Conservation (phyloP, 2,888 invertebrate species). For the Rosalia funebris region DNA sequence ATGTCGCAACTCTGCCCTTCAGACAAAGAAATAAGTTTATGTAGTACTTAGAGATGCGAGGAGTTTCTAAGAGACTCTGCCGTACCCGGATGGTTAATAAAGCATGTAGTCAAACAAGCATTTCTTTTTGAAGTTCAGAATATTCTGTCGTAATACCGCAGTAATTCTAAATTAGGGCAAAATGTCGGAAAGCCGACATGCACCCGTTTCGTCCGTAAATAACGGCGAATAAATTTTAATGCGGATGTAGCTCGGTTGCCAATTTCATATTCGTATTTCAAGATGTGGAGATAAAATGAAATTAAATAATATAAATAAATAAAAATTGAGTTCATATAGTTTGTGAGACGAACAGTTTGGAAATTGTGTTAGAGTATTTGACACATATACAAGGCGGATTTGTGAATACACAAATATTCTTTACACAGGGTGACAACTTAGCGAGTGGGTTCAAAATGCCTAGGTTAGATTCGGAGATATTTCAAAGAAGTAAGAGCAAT, state of each 20-base stretch:
- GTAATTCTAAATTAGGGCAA: slow-evolving; percentile 30
- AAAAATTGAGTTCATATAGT: too few relatives aligned
- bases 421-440: too few relatives aligned
- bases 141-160: slow-evolving; percentile 24
- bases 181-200: slow-evolving; percentile 18
- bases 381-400: too few relatives aligned
- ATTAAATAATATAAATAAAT: too few relatives aligned
- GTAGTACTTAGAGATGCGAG: neutral
- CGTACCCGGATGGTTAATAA: slow-evolving; percentile 26
- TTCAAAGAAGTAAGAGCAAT: too few relatives aligned
- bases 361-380: too few relatives aligned
- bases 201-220: slow-evolving; percentile 9
- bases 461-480: too few relatives aligned
- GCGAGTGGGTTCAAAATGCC: too few relatives aligned
- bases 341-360: too few relatives aligned
- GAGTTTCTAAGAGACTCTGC: slow-evolving; percentile 13
- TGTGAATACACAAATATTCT: too few relatives aligned
- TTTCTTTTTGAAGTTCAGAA: slow-evolving; percentile 28
- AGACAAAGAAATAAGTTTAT: too few relatives aligned
- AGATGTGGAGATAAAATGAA: slow-evolving; percentile 9
- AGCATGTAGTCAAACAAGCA: slow-evolving; percentile 26
- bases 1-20: too few relatives aligned
- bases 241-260: slow-evolving; percentile 8
- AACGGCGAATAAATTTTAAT: slow-evolving; percentile 15
- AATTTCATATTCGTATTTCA: slow-evolving; percentile 17